Evolutionary conservation across 2,888 invertebrate species (phyloP).

Genomic region (Portevinia maculata): DNA sequence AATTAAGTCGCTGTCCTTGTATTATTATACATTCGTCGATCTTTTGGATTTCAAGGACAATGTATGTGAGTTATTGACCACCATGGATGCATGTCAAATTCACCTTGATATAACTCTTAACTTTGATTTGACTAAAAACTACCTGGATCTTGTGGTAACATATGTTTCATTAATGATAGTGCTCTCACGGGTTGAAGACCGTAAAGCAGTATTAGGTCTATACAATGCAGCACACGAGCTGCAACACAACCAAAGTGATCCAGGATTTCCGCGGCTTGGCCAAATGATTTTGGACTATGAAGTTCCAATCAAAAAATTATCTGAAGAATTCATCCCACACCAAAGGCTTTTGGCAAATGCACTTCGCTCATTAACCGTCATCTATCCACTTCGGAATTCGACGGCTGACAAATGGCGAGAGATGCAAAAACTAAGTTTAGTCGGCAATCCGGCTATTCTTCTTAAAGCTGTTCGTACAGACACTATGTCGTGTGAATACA

Average conservation of each 20-base stretch:
- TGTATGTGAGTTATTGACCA: slow-evolving; percentile 94
- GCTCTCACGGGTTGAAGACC: slow-evolving; percentile 98
- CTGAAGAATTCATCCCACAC: slow-evolving; percentile 98
- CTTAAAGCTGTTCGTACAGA: slow-evolving; percentile 97
- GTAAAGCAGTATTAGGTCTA: slow-evolving; percentile 97
- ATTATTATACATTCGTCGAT: slow-evolving; percentile 99
- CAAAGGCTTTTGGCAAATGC: slow-evolving; percentile 93
- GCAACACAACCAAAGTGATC: slow-evolving; percentile 94
- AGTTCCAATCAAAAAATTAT: slow-evolving; percentile 95
- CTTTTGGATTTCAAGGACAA: slow-evolving; percentile 98
- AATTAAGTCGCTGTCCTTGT: slow-evolving; percentile 96
- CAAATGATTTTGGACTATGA: slow-evolving; percentile 99
- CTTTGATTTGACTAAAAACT: slow-evolving; percentile 97
- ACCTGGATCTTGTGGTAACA: slow-evolving; percentile 96
- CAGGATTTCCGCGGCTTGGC: slow-evolving; percentile 96
- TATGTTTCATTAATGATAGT: slow-evolving; percentile 98
- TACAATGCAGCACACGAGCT: slow-evolving; percentile 99
- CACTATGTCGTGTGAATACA: slow-evolving; percentile 98
- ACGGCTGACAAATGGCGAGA: slow-evolving; percentile 97
- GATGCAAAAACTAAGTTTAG: slow-evolving; percentile 95
- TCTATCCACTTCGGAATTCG: slow-evolving; percentile 94
- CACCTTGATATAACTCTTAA: slow-evolving; percentile 97
- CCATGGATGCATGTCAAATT: slow-evolving; percentile 98
- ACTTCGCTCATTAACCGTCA: slow-evolving; percentile 92
- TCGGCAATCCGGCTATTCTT: slow-evolving; percentile 96